Conservation (phyloP, 2,113 vertebrate species). For the Plecturocebus donacophilus region DNA sequence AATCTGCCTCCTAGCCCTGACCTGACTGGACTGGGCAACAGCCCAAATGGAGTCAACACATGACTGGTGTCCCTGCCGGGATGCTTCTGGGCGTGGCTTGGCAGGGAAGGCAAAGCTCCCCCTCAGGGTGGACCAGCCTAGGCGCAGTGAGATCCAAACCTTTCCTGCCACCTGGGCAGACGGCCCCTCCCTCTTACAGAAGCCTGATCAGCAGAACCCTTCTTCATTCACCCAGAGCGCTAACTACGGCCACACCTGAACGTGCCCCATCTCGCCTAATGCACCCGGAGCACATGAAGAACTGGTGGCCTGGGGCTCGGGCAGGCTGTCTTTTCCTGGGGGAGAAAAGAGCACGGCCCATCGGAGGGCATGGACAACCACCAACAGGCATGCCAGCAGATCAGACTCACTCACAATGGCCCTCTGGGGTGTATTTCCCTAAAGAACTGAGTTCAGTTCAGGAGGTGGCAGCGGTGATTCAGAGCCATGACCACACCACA, state of each 20-base stretch:
- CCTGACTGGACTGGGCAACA: fast-evolving
- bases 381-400: fast-evolving
- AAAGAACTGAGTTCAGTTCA: fast-evolving
- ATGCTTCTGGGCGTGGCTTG: not conserved
- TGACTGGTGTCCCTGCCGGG: not conserved
- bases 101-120: fast-evolving
- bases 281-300: not conserved
- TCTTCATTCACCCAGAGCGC: not conserved
- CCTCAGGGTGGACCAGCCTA: not conserved
- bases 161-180: fast-evolving
- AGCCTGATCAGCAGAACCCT: too few relatives aligned
- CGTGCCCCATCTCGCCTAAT: fast-evolving
- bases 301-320: fast-evolving
- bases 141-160: not conserved
- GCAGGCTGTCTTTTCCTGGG: not conserved
- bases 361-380: not conserved
- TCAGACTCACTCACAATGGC: fast-evolving
- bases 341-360: fast-evolving
- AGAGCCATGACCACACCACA: fast-evolving
- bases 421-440: fast-evolving
- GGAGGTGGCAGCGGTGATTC: fast-evolving
- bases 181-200: fast-evolving
- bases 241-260: too few relatives aligned
- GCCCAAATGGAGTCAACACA: not conserved
- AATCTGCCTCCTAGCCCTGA: not conserved